Conservation (phyloP, 2,113 vertebrate species). For the Salvelinus sp. region DNA sequence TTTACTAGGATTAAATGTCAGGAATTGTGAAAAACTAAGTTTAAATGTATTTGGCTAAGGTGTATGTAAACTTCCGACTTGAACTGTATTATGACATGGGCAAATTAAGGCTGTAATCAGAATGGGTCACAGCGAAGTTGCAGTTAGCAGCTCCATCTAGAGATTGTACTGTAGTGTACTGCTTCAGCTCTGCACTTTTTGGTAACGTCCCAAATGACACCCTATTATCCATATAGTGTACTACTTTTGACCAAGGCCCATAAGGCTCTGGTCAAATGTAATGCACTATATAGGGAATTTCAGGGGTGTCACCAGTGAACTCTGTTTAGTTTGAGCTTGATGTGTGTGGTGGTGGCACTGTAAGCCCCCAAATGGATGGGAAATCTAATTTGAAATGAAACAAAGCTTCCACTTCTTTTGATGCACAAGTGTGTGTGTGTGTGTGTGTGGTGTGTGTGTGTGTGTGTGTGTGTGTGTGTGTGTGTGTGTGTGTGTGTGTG, state of each 20-base stretch:
- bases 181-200: not conserved
- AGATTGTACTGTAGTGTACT: too few species aligned
- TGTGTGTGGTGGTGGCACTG: not conserved
- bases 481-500: not conserved
- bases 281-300: too few species aligned
- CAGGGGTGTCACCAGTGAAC: not conserved
- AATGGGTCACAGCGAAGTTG: not conserved
- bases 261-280: too few species aligned
- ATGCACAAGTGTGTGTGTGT: too few species aligned
- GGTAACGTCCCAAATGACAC: too few species aligned
- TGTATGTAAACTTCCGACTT: too few species aligned
- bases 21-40: too few species aligned
- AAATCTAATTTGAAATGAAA: constrained; percentile 27
- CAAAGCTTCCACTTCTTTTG: constrained; percentile 5
- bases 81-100: too few species aligned
- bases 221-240: too few species aligned
- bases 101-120: not conserved
- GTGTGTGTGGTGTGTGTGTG: not conserved
- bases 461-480: not conserved
- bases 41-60: too few species aligned
- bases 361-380: not conserved
- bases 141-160: not conserved
- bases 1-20: too few species aligned
- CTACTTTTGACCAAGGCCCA: too few species aligned
- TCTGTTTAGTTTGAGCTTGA: not conserved